Percentiles rank a stretch among this genome's conserved stretches.
Conservation (phyloP, 1,140 invertebrate species). For the Drosophila tristis region DNA sequence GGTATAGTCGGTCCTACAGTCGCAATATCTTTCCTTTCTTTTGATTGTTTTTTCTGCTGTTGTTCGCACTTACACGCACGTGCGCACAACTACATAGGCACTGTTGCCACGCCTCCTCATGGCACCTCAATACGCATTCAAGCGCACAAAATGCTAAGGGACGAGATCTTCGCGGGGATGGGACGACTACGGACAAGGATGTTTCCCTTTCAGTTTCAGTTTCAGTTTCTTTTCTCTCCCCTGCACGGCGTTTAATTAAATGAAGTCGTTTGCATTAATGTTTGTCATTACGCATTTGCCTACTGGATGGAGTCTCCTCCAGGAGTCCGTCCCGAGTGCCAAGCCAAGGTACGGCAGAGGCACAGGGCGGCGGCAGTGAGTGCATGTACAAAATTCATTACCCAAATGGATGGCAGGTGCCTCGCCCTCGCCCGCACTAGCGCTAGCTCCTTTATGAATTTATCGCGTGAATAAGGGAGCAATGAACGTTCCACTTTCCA, state of each 20-base stretch:
- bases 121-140: constrained; percentile 72
- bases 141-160: constrained; percentile 59
- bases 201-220: constrained; percentile 8
- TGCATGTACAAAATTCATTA: constrained; percentile 71
- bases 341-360: background rate
- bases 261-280: constrained; percentile 82
- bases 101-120: background rate
- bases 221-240: constrained; percentile 24
- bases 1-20: too few species aligned
- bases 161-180: constrained; percentile 31
- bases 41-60: too few species aligned
- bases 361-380: background rate
- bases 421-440: background rate
- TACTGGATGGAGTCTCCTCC: constrained; percentile 20
- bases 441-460: background rate
- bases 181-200: background rate
- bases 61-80: constrained; percentile 58
- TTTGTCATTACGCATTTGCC: constrained; percentile 76
- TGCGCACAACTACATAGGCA: constrained; percentile 54
- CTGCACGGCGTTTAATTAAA: constrained; percentile 72
- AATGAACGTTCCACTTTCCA: constrained; percentile 6
- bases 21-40: constrained; percentile 4
- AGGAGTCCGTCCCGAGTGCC: background rate
- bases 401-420: constrained; percentile 64
- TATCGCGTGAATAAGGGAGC: background rate